phyloP scores from a whole-genome alignment of 1,140 invertebrate genomes.

The Hydropsyche tenuis region DNA sequence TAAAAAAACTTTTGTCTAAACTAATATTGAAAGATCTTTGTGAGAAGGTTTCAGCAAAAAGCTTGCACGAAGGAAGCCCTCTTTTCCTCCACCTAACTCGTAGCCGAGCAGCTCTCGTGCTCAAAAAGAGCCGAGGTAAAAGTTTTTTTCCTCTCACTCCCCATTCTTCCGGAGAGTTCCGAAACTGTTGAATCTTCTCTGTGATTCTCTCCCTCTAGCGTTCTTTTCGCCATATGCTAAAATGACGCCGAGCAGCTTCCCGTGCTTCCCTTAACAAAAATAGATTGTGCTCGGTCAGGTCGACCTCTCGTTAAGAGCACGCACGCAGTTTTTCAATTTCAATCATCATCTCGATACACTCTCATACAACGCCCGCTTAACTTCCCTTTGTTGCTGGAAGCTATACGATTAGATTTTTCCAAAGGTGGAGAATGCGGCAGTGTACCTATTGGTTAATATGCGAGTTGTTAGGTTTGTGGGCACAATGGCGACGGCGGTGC shows the following conservation, averaged over 20 bases:
- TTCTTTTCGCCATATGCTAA: conserved; percentile 23
- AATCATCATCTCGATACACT: too few species aligned
- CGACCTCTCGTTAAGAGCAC: conserved; percentile 11
- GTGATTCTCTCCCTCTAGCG: conserved; percentile 12
- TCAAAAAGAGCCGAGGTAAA: conserved; percentile 40
- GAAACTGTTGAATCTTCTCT: conserved; percentile 42
- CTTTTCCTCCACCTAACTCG: too few species aligned
- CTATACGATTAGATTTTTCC: too few species aligned
- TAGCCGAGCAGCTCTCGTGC: conserved; percentile 4
- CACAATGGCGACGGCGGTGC: neutral
- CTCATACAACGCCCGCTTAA: too few species aligned
- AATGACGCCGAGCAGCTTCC: conserved; percentile 1
- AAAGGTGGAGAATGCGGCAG: too few species aligned
- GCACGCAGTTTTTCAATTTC: neutral
- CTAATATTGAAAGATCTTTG: conserved; percentile 48
- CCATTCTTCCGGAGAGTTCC: conserved; percentile 29
- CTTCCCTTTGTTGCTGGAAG: too few species aligned
- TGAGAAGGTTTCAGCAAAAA: conserved; percentile 40
- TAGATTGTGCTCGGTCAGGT: conserved; percentile 17
- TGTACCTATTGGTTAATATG: neutral
- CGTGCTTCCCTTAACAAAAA: neutral
- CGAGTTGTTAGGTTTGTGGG: conserved; percentile 4
- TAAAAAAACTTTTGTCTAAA: conserved; percentile 47
- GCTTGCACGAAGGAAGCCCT: conserved; percentile 33
- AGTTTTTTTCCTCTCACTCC: conserved; percentile 27